phyloP scores from a whole-genome alignment of 2,888 invertebrate genomes.

The Pachydiplax longipennis region DNA sequence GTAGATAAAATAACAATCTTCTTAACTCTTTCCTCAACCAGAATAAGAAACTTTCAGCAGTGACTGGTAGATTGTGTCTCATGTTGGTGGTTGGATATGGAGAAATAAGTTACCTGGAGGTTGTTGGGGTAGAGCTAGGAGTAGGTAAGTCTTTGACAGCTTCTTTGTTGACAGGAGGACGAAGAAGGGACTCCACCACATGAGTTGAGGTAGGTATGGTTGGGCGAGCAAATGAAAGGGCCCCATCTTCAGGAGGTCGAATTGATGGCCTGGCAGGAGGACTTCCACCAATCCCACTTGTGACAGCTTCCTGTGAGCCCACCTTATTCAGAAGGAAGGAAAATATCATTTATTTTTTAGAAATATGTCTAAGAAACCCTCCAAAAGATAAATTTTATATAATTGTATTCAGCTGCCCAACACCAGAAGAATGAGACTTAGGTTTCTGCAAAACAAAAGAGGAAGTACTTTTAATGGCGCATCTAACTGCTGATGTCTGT shows the following conservation, averaged over 20 bases:
- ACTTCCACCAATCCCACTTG: not conserved
- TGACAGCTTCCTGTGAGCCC: constrained; percentile 7
- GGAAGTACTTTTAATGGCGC: too few species aligned
- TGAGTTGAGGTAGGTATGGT: constrained; percentile 33
- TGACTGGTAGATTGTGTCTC: not conserved
- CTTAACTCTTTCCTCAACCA: not conserved
- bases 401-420: too few species aligned
- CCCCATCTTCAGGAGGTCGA: constrained; percentile 8
- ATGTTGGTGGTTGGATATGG: not conserved
- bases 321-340: not conserved
- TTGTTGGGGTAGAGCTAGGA: constrained; percentile 93
- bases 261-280: constrained; percentile 21
- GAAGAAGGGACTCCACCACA: constrained; percentile 29
- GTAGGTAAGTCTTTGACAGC: constrained; percentile 78
- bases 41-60: not conserved
- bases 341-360: too few species aligned
- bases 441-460: too few species aligned
- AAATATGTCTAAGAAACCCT: too few species aligned
- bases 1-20: not conserved
- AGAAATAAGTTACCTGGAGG: constrained; percentile 62
- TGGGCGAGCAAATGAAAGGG: constrained; percentile 2
- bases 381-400: too few species aligned
- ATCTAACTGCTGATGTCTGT: too few species aligned
- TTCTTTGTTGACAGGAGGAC: constrained; percentile 52
- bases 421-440: too few species aligned